A percentile compares a stretch with the other conserved stretches of the same genome.
These are phyloP conservation scores for Phalera bucephala DNA, from an alignment of 2,888 invertebrate genomes.

Conservation along the genomic window DNA sequence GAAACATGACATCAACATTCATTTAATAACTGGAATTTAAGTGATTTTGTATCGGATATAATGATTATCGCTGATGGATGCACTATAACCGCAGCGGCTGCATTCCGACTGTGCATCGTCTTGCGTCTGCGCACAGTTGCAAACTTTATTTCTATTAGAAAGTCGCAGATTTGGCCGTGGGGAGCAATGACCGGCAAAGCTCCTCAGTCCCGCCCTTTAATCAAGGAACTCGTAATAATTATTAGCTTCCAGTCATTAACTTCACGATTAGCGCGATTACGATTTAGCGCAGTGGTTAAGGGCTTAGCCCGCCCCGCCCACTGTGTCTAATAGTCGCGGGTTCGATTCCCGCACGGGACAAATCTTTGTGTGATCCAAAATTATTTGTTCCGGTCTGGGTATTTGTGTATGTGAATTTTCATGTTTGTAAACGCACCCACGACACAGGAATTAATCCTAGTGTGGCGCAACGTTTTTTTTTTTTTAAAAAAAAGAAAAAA, in stretches of 20 bases:
- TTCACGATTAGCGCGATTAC: no score
- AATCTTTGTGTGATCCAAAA: no score
- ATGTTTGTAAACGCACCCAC: no score
- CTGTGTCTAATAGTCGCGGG: no score
- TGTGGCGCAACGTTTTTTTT: no score
- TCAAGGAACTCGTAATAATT: slow-evolving; percentile 47
- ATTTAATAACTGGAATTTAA: slow-evolving; percentile 33
- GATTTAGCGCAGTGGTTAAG: no score
- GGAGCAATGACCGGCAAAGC: slow-evolving; percentile 65
- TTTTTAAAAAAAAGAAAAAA: no score
- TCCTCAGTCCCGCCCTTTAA: slow-evolving; percentile 61
- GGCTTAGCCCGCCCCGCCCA: no score
- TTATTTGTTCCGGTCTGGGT: no score
- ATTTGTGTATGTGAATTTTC: no score
- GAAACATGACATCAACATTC: slow-evolving; percentile 20
- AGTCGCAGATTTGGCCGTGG: slow-evolving; percentile 66
- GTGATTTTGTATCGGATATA: slow-evolving; percentile 44
- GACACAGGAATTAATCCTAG: no score
- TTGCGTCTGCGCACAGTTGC: slow-evolving; percentile 45
- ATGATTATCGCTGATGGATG: slow-evolving; percentile 46
- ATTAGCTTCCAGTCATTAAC: slow-evolving; percentile 18
- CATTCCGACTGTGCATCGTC: slow-evolving; percentile 50
- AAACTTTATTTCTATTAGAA: slow-evolving; percentile 73
- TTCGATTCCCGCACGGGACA: no score
- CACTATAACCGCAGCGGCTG: slow-evolving; percentile 46